Percentiles rank a stretch among this genome's conserved stretches.
Evolutionary conservation across 2,113 vertebrate species (phyloP).

Genomic region (Dromas ardeola): DNA sequence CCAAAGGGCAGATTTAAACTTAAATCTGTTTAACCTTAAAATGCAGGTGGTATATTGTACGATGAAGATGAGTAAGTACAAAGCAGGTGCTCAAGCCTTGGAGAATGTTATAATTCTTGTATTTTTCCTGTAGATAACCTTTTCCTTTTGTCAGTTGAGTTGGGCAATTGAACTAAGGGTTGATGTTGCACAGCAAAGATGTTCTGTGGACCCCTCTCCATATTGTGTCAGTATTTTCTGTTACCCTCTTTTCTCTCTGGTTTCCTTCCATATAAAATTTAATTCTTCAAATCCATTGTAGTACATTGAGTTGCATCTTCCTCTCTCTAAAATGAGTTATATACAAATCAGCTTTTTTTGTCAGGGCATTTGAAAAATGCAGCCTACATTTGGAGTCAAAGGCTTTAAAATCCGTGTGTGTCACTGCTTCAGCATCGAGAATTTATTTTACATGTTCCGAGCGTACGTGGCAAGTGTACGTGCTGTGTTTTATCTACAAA

Average conservation of each 20-base stretch:
- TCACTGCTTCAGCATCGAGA: background rate
- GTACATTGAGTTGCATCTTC: background rate
- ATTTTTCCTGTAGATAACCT: background rate
- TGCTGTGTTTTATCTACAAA: background rate
- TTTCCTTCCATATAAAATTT: background rate
- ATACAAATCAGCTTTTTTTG: background rate
- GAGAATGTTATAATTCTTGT: background rate
- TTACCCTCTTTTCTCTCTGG: background rate
- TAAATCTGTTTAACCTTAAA: background rate
- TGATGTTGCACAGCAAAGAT: background rate
- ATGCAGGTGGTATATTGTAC: background rate
- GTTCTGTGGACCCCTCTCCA: background rate
- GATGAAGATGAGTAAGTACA: background rate
- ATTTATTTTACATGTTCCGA: background rate
- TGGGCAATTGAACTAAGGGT: background rate
- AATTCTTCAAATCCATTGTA: background rate
- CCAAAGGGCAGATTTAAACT: background rate
- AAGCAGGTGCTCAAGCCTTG: background rate
- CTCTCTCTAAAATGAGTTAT: background rate
- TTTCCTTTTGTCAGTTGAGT: background rate
- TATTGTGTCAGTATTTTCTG: background rate
- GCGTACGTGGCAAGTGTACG: background rate
- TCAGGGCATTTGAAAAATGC: background rate
- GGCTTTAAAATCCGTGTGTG: background rate
- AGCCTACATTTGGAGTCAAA: background rate